Conservation (phyloP, 2,888 invertebrate genomes). For the Latrodectus hesperus region DNA sequence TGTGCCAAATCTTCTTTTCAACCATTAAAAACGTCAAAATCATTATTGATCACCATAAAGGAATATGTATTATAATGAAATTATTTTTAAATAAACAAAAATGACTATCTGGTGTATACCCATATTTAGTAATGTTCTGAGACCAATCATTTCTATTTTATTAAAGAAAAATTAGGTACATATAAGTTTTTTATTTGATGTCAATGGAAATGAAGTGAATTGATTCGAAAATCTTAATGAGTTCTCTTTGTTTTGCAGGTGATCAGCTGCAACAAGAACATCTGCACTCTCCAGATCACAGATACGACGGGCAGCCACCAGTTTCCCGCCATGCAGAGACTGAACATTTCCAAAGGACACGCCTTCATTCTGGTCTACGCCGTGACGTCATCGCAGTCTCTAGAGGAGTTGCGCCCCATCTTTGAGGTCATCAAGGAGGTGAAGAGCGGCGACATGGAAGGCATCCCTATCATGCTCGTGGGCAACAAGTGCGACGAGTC, state of each 20-base stretch:
- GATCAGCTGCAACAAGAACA: conserved; percentile 99
- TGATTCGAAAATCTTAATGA: background rate
- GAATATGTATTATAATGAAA: too few species aligned
- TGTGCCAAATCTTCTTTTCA: too few species aligned
- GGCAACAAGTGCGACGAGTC: conserved; percentile 99
- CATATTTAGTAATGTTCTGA: too few species aligned
- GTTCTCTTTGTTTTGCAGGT: conserved; percentile 80
- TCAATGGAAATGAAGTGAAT: too few species aligned
- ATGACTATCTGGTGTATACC: too few species aligned
- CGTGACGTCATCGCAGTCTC: conserved; percentile 92
- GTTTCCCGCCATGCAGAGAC: conserved; percentile 99
- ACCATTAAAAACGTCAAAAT: too few species aligned
- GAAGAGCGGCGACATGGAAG: conserved; percentile 77
- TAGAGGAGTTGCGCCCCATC: conserved; percentile 97
- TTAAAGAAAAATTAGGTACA: too few species aligned
- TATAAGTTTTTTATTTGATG: too few species aligned
- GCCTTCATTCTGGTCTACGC: conserved; percentile 97
- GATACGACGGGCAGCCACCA: conserved; percentile 99
- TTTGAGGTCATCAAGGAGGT: conserved; percentile 92
- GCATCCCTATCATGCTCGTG: conserved; percentile 95
- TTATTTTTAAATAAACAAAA: too few species aligned
- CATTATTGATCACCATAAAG: too few species aligned
- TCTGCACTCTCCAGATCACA: conserved; percentile 99
- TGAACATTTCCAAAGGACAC: conserved; percentile 98
- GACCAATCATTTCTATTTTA: too few species aligned